A percentile compares a stretch with the other conserved stretches of the same genome.
Evolutionary conservation across 2,113 vertebrate genomes (phyloP).

Genomic region (Alligator sinensis): DNA sequence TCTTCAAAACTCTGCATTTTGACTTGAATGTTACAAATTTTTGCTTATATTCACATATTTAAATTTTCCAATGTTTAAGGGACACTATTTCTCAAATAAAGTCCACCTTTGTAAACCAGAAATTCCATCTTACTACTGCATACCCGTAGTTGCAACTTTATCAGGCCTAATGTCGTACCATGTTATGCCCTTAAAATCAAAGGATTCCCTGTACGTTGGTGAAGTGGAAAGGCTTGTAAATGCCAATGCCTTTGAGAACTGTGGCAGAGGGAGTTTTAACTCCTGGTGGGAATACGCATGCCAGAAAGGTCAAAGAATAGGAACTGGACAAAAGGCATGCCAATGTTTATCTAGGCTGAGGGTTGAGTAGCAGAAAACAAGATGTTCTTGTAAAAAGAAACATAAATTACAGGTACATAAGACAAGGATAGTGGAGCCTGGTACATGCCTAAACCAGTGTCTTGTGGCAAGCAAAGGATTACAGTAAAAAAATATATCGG

Average conservation of each 20-base stretch:
- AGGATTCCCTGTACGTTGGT: not conserved
- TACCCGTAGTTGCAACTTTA: not conserved
- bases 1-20: not conserved
- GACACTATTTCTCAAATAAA: not conserved
- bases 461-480: not conserved
- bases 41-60: accelerated
- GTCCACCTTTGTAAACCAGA: not conserved
- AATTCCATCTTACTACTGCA: not conserved
- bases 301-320: not conserved
- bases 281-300: not conserved
- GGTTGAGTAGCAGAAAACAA: too few relatives aligned
- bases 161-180: not conserved
- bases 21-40: not conserved
- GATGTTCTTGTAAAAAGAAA: too few relatives aligned
- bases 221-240: not conserved
- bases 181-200: not conserved
- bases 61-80: not conserved
- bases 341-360: not conserved
- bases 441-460: not conserved
- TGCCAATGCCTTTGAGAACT: not conserved
- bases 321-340: not conserved
- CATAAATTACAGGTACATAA: too few relatives aligned
- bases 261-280: not conserved
- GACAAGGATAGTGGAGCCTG: not conserved
- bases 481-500: not conserved